Evolutionary conservation across 2,888 invertebrate species (phyloP).

Genomic region (Plusia festucae): DNA sequence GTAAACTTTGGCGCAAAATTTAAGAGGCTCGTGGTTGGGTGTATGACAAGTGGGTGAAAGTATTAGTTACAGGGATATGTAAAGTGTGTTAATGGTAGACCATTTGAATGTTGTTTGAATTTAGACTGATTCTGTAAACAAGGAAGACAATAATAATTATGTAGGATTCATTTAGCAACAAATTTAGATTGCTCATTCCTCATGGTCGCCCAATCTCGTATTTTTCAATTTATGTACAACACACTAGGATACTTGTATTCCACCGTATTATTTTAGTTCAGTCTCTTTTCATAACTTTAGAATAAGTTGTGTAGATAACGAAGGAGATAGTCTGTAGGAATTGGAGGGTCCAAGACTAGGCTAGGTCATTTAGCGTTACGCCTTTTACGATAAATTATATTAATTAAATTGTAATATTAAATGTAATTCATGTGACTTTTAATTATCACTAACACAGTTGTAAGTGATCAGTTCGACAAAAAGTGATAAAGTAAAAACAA

Average conservation of each 20-base stretch:
- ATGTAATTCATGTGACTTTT: conserved; percentile 16
- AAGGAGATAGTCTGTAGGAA: not conserved
- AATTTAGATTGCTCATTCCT: not conserved
- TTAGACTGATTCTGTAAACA: not conserved
- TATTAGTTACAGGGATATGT: conserved; percentile 4
- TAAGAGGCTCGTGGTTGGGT: conserved; percentile 7
- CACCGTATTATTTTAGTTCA: conserved; percentile 26
- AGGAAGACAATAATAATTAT: not conserved
- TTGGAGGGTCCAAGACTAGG: conserved; percentile 10
- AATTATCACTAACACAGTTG: not conserved
- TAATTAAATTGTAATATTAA: conserved; percentile 26
- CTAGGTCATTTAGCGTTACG: conserved; percentile 13
- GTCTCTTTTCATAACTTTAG: conserved; percentile 11
- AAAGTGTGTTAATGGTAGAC: not conserved
- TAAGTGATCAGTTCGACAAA: not conserved
- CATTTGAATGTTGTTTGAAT: not conserved
- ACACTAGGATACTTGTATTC: conserved; percentile 26
- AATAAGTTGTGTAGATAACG: conserved; percentile 12
- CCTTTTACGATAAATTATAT: conserved; percentile 29
- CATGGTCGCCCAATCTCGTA: not conserved
- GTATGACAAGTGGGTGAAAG: not conserved
- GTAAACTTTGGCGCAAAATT: conserved; percentile 1
- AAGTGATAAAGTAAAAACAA: not conserved
- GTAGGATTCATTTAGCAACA: not conserved
- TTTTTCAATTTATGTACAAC: conserved; percentile 19